Conservation (phyloP, 2,113 vertebrate species). For the Microcebus griseorufus region DNA sequence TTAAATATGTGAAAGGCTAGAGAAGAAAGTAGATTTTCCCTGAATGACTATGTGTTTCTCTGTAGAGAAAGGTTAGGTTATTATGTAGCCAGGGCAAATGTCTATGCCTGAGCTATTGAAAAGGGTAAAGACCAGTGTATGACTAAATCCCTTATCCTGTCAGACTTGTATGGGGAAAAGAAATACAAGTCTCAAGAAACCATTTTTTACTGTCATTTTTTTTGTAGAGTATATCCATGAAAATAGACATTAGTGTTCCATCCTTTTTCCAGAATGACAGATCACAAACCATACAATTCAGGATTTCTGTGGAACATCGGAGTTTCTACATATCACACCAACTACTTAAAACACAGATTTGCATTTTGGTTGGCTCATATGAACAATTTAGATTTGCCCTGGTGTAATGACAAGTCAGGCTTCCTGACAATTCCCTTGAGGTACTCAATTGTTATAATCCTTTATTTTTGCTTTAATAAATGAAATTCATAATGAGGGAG, state of each 20-base stretch:
- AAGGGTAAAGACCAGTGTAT: not conserved
- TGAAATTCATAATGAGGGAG: slow-evolving; percentile 15
- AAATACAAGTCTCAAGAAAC: not conserved
- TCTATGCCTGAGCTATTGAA: not conserved
- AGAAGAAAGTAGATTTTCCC: not conserved
- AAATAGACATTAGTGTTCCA: not conserved
- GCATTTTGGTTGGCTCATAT: slow-evolving; percentile 8
- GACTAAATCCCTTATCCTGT: not conserved
- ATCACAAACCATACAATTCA: not conserved
- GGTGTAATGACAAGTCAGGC: not conserved
- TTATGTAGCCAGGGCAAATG: not conserved
- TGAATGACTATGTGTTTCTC: not conserved
- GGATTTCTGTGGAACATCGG: not conserved
- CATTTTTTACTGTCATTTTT: not conserved
- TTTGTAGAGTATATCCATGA: not conserved
- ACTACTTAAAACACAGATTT: not conserved
- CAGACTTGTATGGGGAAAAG: not conserved
- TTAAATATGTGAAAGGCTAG: not conserved
- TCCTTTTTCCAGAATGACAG: not conserved
- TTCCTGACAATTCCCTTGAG: slow-evolving; percentile 11
- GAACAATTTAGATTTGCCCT: slow-evolving; percentile 44
- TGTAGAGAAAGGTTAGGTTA: not conserved
- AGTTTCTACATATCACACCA: not conserved
- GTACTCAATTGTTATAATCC: not conserved
- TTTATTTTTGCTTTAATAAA: slow-evolving; percentile 54